Base-by-base conservation (phyloP, 2,797 vertebrate species). In the Pipistrellus nathusii region DNA sequence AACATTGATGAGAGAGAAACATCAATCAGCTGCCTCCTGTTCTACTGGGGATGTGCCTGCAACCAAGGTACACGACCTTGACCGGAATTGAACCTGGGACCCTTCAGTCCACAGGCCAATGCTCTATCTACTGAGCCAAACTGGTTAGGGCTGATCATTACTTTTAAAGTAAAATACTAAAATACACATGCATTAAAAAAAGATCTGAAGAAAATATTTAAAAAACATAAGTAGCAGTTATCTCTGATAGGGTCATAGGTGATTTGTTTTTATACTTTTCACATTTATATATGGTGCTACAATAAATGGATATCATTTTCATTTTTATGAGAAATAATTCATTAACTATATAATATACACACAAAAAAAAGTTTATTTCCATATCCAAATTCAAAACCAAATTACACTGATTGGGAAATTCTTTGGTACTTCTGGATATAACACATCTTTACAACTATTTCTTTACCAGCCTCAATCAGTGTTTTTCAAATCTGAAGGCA, bases 401-500 rank as follows among this genome's bases (percentile, higher is more conserved):
- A 92, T 48, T 89, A 92, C 59, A 78, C 20, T 62, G 23, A 48
- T 20, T 32, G 11, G 44, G 46, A 73, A 88, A 76, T 69, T 91
- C 71, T 93, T 85, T 77, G 64, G 30, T 20, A 78, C n/a, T 94
- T 73, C 32, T 59, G 20, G 86, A 94, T 71, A 35, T n/a, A 86
- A 55, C 25, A 66, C n/a, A 93, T 78, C 66, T 94, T 66, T 80
- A 87, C 44, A 57, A 86, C 0, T 59, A 38, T 72, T 94, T 91
- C 71, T 62, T 84, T 64, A 48, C 72, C 38, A 27, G 32, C 9
- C 30, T 95, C 27, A 55, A 69, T 64, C 25, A 66, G 2, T 78
- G 21, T 46, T 95, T 93, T 75, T 92, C 46, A 95, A 86, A 89
- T 69, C 23, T 84, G 85, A 91, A 93, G 23, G 55, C 32, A 64